Conservation (phyloP, 1,140 invertebrate species). For the Diachasma alloeum region DNA sequence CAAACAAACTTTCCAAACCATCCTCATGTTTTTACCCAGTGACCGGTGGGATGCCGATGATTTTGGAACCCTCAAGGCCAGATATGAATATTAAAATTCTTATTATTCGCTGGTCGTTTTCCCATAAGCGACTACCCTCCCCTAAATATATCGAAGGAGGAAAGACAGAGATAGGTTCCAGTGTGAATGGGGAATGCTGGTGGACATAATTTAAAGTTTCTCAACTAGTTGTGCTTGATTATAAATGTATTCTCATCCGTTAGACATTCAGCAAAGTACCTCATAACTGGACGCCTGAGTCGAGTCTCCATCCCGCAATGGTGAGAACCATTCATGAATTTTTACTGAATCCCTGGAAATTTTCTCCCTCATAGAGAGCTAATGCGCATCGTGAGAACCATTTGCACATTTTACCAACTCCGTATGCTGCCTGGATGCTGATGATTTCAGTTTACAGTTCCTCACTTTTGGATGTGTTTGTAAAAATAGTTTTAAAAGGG, state of each 20-base stretch:
- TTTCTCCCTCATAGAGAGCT: background rate
- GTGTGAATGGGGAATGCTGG: conserved; percentile 28
- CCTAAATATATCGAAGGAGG: background rate
- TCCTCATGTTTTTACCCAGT: background rate
- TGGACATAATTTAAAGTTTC: conserved; percentile 61
- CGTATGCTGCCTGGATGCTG: background rate
- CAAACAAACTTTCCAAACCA: background rate
- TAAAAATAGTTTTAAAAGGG: background rate
- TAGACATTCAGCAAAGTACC: conserved; percentile 37
- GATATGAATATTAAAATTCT: conserved; percentile 63
- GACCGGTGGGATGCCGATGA: background rate
- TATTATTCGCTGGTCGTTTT: conserved; percentile 49
- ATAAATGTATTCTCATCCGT: conserved; percentile 51
- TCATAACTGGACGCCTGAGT: conserved; percentile 11
- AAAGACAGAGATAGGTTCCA: background rate
- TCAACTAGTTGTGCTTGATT: conserved; percentile 54
- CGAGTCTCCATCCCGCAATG: conserved; percentile 1
- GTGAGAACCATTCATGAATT: conserved; percentile 19
- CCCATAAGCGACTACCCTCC: conserved; percentile 28
- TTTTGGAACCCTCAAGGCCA: conserved; percentile 30
- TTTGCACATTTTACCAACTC: background rate
- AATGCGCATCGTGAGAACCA: background rate
- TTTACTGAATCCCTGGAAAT: conserved; percentile 9
- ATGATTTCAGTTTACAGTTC: background rate
- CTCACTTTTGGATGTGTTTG: background rate